These are phyloP conservation scores for Tenodera sinensis DNA, from an alignment of 2,888 invertebrate species.

Conservation along the genomic window DNA sequence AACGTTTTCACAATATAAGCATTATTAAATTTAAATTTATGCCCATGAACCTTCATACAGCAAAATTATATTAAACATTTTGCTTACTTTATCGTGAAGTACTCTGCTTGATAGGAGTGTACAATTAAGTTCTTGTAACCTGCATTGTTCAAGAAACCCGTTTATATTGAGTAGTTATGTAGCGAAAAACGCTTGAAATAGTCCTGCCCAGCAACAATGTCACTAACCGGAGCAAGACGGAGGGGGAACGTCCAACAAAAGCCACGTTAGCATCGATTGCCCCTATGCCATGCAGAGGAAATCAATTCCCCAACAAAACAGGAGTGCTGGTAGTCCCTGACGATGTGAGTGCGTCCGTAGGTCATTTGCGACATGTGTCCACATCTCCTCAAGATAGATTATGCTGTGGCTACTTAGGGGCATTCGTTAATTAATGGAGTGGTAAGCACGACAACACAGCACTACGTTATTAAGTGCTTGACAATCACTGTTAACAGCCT, in stretches of 20 bases:
- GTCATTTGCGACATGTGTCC: not conserved
- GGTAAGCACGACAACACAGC: not conserved
- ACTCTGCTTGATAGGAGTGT: no score
- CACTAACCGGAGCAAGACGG: not conserved
- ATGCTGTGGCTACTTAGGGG: not conserved
- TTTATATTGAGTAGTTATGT: not conserved
- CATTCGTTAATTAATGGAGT: not conserved
- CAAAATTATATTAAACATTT: no score
- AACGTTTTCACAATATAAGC: no score
- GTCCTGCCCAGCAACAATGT: not conserved
- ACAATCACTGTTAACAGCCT: no score
- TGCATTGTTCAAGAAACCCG: not conserved
- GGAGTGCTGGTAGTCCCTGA: not conserved
- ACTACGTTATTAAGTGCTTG: not conserved
- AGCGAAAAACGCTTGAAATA: not conserved
- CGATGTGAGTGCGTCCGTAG: not conserved
- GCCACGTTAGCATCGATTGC: not conserved
- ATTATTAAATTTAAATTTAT: no score
- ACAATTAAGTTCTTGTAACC: no score
- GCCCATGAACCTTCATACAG: no score
- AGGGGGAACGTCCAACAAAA: not conserved
- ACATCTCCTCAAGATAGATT: not conserved
- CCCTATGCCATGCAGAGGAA: not conserved
- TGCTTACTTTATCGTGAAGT: no score
- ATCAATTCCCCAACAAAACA: not conserved